Conservation (phyloP, 2,888 invertebrate genomes). For the Drosophila kambysellisi region DNA sequence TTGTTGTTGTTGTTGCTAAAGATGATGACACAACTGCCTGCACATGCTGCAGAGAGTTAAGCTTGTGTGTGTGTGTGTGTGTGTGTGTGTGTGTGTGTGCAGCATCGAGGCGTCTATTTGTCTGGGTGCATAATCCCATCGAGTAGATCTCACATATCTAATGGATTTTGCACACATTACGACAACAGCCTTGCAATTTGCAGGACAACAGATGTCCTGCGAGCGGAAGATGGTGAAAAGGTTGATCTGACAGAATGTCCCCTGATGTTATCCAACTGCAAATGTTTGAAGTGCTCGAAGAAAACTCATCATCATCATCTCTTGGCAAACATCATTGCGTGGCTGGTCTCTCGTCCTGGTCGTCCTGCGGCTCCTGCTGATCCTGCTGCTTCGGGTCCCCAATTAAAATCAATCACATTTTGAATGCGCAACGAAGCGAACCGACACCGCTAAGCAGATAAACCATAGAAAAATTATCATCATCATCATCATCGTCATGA, state of each 20-base stretch:
- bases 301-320: constrained; percentile 36
- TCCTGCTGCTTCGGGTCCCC: constrained; percentile 38
- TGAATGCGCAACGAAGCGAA: constrained; percentile 57
- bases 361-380: constrained; percentile 18
- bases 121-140: constrained; percentile 62
- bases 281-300: constrained; percentile 42
- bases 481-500: constrained; percentile 20
- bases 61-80: background rate
- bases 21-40: constrained; percentile 14
- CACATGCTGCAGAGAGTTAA: constrained; percentile 17
- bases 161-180: constrained; percentile 77
- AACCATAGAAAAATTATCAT: constrained; percentile 64
- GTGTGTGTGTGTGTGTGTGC: background rate
- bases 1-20: background rate
- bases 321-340: constrained; percentile 52
- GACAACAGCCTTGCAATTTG: constrained; percentile 27
- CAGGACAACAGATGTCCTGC: constrained; percentile 51
- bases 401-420: constrained; percentile 79
- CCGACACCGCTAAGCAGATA: constrained; percentile 61
- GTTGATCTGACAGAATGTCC: constrained; percentile 29
- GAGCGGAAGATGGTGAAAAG: background rate
- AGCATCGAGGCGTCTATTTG: constrained; percentile 20
- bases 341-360: constrained; percentile 19
- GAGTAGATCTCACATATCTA: constrained; percentile 72
- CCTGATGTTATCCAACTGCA: constrained; percentile 54